These are phyloP conservation scores for Agonopterix subpropinquella DNA, from an alignment of 2,888 invertebrate species.

Conservation along the genomic window DNA sequence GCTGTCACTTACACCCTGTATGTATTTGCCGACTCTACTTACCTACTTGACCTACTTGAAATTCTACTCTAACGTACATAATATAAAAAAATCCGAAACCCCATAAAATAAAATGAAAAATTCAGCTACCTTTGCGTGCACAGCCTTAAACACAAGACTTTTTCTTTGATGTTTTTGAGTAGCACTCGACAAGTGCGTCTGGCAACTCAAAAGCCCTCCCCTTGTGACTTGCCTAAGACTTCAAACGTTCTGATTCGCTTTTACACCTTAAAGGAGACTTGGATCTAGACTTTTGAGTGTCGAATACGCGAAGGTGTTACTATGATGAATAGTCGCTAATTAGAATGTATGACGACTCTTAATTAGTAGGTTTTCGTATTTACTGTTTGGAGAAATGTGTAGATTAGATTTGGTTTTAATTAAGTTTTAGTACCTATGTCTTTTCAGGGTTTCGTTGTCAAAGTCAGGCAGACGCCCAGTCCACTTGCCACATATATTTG, in stretches of 20 bases:
- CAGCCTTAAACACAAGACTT: slow-evolving; percentile 4
- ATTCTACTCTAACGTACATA: too few relatives aligned
- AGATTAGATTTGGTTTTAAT: too few relatives aligned
- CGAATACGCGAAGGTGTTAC: slow-evolving; percentile 1
- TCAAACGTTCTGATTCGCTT: slow-evolving; percentile 63
- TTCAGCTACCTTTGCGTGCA: background rate
- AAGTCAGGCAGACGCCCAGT: too few relatives aligned
- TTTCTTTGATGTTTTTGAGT: slow-evolving; percentile 58
- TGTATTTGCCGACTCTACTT: too few relatives aligned
- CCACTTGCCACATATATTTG: too few relatives aligned
- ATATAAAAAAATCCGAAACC: too few relatives aligned
- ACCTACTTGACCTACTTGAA: too few relatives aligned
- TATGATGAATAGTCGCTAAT: slow-evolving; percentile 10
- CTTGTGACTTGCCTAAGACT: slow-evolving; percentile 35
- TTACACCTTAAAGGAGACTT: slow-evolving; percentile 56
- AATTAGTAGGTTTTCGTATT: background rate
- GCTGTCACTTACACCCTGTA: too few relatives aligned
- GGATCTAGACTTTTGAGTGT: slow-evolving; percentile 14
- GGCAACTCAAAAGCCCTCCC: slow-evolving; percentile 43
- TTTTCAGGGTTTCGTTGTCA: too few relatives aligned
- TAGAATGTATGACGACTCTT: slow-evolving; percentile 6
- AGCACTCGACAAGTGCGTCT: slow-evolving; percentile 53
- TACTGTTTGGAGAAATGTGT: too few relatives aligned
- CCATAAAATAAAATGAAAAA: too few relatives aligned
- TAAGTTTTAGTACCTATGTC: too few relatives aligned